Evolutionary conservation across 1,140 invertebrate genomes (phyloP), one percentile per base, ranked within the genome.

Genomic region (Apis laboriosa): DNA sequence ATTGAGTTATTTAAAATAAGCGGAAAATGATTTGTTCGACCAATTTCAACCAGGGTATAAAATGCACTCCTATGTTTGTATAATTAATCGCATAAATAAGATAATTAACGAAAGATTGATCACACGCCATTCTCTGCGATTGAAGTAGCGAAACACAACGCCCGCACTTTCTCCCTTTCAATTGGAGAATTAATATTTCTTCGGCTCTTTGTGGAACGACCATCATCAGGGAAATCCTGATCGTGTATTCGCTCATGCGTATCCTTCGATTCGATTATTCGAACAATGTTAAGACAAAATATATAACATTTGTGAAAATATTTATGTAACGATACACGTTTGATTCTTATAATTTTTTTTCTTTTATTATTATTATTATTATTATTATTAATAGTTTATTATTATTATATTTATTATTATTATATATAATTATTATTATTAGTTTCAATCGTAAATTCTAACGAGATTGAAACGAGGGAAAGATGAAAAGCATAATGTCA

Each of bases 101-200:
- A 11, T 15, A 64, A 17, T 9, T 13, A 15, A 2, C 0, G 13
- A 61, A 24, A 12, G 51, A 28, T 0, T 8, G 28, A 67, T 77
- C 19, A 11, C 5, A 28, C 17, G 68, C 28, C 7, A 70, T 12
- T 58, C 51, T 70, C 21, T 15, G 64, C 11, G 7, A 21, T 21
- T 7, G 13, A 28, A 56, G 17, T 15, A 75, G 17, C 21, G 58
- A 58, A 67, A 81, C 63, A 0, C 34, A 34, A 34, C 11, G 13
- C 17, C 7, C 19, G 12, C 19, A 28, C 72, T 75, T 75, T 81
- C 61, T 81, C 60, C 5, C 72, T 74, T 56, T 51, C n/a, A 34
- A 58, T 74, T 28, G 74, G 43, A n/a, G 24, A 67, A 81, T 81
- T 81, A 67, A 34, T 63, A 58, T 67, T 66, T 74, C 53, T 74